A percentile compares a stretch with the other conserved stretches of the same genome.
Evolutionary conservation across 2,888 invertebrate species (phyloP).

Genomic region (Xylophagus ater): DNA sequence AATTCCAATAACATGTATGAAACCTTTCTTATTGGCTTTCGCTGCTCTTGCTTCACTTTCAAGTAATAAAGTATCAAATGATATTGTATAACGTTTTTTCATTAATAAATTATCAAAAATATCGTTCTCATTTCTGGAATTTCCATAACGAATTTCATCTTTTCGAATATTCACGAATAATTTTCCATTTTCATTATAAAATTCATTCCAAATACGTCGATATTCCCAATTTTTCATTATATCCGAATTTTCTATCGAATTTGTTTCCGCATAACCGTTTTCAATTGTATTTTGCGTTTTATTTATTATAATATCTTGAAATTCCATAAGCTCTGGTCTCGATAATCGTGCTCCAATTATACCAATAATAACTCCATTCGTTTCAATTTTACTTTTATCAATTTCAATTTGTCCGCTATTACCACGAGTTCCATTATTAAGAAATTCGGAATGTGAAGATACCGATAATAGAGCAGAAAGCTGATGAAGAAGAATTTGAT

Average conservation of each 20-base stretch:
- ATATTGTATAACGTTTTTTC: slow-evolving; percentile 41
- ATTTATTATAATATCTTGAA: slow-evolving; percentile 42
- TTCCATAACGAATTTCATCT: slow-evolving; percentile 25
- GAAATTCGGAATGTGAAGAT: slow-evolving; percentile 45
- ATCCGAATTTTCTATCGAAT: slow-evolving; percentile 13
- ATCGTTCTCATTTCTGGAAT: slow-evolving; percentile 25
- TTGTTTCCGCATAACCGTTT: slow-evolving; percentile 38
- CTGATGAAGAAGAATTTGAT: slow-evolving; percentile 14
- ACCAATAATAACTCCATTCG: slow-evolving; percentile 42
- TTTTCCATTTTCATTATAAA: slow-evolving; percentile 21
- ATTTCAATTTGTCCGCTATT: slow-evolving; percentile 41
- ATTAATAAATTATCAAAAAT: slow-evolving; percentile 34
- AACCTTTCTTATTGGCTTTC: slow-evolving; percentile 43
- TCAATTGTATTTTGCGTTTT: slow-evolving; percentile 41
- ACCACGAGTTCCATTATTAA: slow-evolving; percentile 46
- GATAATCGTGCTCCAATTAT: slow-evolving; percentile 41
- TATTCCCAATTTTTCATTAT: no score
- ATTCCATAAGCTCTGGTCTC: slow-evolving; percentile 43
- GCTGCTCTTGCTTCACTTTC: slow-evolving; percentile 51
- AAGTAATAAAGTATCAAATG: slow-evolving; percentile 50
- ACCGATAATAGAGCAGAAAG: slow-evolving; percentile 44
- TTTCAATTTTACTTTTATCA: slow-evolving; percentile 36
- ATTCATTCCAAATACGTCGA: slow-evolving; percentile 21
- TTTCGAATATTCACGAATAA: slow-evolving; percentile 11
- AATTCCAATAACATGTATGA: slow-evolving; percentile 54